These are phyloP conservation scores for Embidobia sp. DNA, from an alignment of 2,888 invertebrate species.

Conservation along the genomic window DNA sequence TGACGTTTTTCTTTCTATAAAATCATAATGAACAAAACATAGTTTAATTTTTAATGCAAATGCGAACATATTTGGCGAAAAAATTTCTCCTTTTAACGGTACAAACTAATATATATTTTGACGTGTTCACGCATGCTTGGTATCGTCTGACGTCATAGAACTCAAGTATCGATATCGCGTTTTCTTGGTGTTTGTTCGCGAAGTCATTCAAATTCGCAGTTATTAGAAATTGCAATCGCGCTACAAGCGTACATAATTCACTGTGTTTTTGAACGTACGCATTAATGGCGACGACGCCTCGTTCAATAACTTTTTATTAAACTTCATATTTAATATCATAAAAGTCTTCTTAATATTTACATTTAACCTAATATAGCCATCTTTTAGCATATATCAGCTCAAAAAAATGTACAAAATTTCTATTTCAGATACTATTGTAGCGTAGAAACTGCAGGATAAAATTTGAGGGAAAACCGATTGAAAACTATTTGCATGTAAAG, in stretches of 20 bases:
- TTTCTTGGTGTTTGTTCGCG: constrained; percentile 28
- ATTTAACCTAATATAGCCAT: constrained; percentile 6
- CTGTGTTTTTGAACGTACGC: too few species aligned
- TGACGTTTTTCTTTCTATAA: not conserved
- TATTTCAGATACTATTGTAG: constrained; percentile 29
- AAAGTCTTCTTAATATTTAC: not conserved
- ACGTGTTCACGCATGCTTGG: constrained; percentile 37
- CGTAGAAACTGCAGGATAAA: constrained; percentile 32
- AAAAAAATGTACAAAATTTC: constrained; percentile 31
- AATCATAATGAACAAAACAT: not conserved
- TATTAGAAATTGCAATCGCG: not conserved
- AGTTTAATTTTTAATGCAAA: not conserved
- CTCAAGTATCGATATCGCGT: constrained; percentile 37
- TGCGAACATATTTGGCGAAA: not conserved
- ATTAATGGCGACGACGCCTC: too few species aligned
- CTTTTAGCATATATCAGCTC: constrained; percentile 9
- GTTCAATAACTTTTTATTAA: too few species aligned
- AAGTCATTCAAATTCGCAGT: constrained; percentile 5
- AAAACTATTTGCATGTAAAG: constrained; percentile 13
- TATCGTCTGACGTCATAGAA: constrained; percentile 41
- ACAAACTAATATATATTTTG: constrained; percentile 22
- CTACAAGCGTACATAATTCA: too few species aligned
- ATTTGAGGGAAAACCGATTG: constrained; percentile 40
- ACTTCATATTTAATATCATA: too few species aligned
- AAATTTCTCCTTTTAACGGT: constrained; percentile 2